Evolutionary conservation across 2,113 vertebrate genomes (phyloP).

Genomic region (Paramisgurnus dabryanus): DNA sequence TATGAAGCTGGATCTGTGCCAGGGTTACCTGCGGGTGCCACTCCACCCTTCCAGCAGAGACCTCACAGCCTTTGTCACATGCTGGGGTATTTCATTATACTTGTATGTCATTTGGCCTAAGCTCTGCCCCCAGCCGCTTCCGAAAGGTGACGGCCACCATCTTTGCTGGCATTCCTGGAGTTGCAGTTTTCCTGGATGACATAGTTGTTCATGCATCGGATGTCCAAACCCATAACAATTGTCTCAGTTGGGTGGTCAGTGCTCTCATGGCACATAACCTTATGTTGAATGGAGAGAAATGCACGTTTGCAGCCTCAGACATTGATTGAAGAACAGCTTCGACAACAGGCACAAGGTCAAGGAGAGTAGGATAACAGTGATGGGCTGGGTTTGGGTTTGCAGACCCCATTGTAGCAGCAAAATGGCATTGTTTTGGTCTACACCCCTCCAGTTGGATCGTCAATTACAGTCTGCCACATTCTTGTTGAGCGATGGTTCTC

Average conservation of each 20-base stretch:
- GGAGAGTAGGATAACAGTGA: no score
- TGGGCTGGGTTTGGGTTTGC: no score
- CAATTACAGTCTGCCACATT: no score
- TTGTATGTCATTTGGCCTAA: background rate
- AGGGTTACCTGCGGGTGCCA: background rate
- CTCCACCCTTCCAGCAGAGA: background rate
- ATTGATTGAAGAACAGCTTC: background rate
- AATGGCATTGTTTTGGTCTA: no score
- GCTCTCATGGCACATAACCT: no score
- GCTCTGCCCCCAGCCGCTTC: constrained; percentile 4
- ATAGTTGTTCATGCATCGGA: background rate
- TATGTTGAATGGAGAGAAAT: no score
- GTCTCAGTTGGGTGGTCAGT: no score
- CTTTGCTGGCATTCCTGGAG: background rate
- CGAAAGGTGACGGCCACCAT: background rate
- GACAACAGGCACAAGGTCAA: no score
- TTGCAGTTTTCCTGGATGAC: background rate
- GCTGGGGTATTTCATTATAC: background rate
- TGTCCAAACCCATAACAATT: no score
- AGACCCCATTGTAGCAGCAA: no score
- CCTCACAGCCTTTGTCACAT: background rate
- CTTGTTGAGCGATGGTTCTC: background rate
- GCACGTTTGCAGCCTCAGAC: constrained; percentile 9
- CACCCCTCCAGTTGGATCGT: no score
- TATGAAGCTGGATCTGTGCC: background rate